Percentiles rank a stretch among this genome's conserved stretches.
phyloP scores from a whole-genome alignment of 2,797 vertebrate species.

The Scleropages formosus region DNA sequence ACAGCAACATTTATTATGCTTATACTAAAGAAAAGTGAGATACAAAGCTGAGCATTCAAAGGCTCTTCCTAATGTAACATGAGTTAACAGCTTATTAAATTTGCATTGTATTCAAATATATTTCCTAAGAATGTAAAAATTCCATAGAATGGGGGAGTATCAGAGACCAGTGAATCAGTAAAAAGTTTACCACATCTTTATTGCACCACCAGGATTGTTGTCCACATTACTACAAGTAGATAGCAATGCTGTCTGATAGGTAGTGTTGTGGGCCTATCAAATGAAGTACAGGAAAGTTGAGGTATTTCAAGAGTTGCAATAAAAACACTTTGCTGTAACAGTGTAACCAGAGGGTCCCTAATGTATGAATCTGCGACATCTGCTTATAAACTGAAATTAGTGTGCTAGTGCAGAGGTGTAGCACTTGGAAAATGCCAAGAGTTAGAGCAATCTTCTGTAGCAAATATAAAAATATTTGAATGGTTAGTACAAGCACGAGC shows the following conservation, averaged over 20 bases:
- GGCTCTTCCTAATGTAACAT: background rate
- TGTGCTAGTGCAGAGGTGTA: background rate
- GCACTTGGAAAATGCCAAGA: background rate
- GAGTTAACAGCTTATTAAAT: background rate
- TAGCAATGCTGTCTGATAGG: background rate
- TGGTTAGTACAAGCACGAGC: constrained; percentile 6
- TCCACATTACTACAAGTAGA: constrained; percentile 1
- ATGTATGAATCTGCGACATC: background rate
- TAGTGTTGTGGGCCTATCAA: constrained; percentile 20
- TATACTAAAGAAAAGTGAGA: constrained; percentile 12
- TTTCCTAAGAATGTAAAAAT: constrained; percentile 18
- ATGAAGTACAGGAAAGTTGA: constrained; percentile 11
- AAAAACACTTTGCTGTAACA: constrained; percentile 16
- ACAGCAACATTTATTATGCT: constrained; percentile 15
- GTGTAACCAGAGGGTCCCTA: background rate
- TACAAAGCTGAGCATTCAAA: constrained; percentile 9
- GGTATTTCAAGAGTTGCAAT: constrained; percentile 27
- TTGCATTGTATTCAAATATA: no score
- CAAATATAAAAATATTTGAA: no score
- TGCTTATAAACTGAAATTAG: constrained; percentile 8
- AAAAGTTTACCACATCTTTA: constrained; percentile 20
- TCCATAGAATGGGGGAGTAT: background rate
- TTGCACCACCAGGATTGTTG: constrained; percentile 14
- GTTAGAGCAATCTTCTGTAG: background rate
- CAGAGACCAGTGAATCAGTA: constrained; percentile 10